These are phyloP conservation scores for Drosophila nannoptera DNA, from an alignment of 1,140 invertebrate genomes.

Conservation along the genomic window DNA sequence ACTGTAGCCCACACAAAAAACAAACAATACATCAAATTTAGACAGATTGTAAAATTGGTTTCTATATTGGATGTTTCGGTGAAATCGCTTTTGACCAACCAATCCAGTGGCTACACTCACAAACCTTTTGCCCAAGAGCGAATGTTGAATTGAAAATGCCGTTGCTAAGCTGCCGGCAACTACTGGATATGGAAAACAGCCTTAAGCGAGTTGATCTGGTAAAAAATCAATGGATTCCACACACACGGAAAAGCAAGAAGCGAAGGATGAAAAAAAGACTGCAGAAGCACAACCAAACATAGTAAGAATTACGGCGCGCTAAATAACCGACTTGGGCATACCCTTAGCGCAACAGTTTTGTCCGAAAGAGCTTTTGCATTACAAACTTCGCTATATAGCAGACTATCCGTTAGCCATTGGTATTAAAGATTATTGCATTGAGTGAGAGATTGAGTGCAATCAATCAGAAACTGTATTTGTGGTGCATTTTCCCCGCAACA, in stretches of 20 bases:
- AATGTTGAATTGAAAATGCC: conserved; percentile 57
- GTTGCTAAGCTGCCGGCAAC: conserved; percentile 37
- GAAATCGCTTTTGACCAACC: conserved; percentile 12
- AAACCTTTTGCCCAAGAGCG: conserved; percentile 43
- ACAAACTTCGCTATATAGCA: no score
- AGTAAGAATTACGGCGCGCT: background rate
- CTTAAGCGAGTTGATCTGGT: conserved; percentile 51
- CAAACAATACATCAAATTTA: conserved; percentile 20
- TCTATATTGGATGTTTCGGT: conserved; percentile 15
- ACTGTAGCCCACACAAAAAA: background rate
- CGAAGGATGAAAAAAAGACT: conserved; percentile 41
- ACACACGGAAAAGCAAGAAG: conserved; percentile 21
- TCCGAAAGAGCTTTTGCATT: no score
- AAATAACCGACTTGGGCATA: background rate
- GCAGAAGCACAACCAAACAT: conserved; percentile 26
- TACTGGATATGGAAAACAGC: conserved; percentile 21
- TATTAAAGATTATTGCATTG: background rate
- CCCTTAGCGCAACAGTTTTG: background rate
- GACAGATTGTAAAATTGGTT: conserved; percentile 48
- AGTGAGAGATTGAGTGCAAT: no score
- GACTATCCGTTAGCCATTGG: no score
- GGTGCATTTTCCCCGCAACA: no score
- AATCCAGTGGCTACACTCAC: conserved; percentile 29
- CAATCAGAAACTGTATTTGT: no score
- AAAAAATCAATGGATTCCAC: conserved; percentile 54